Percentiles rank a stretch among this genome's conserved stretches.
Evolutionary conservation across 1,140 invertebrate species (phyloP).

Genomic region (Oreohelix idahoensis): DNA sequence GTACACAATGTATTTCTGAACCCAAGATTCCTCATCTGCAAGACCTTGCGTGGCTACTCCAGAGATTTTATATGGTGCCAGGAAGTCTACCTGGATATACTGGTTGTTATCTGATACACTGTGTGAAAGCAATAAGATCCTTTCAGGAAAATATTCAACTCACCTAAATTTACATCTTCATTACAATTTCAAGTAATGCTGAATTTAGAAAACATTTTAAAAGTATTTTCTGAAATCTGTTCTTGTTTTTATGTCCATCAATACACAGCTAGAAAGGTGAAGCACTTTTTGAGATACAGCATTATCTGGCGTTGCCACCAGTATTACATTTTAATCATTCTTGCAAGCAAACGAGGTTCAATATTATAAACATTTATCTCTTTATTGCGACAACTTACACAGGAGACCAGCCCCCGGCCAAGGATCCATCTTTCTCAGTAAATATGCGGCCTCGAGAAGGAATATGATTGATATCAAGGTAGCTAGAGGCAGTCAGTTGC

Average conservation of each 20-base stretch:
- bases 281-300: too few species aligned
- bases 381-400: slow-evolving; percentile 42
- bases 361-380: too few species aligned
- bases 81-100: slow-evolving; percentile 78
- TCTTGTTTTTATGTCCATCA: too few species aligned
- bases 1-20: slow-evolving; percentile 80
- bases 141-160: background rate
- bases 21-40: slow-evolving; percentile 76
- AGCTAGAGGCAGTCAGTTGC: slow-evolving; percentile 54
- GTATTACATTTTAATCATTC: too few species aligned
- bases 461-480: slow-evolving; percentile 46
- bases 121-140: slow-evolving; percentile 34
- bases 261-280: too few species aligned
- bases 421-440: slow-evolving; percentile 51
- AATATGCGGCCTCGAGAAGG: slow-evolving; percentile 55
- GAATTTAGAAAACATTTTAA: background rate
- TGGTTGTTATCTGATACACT: slow-evolving; percentile 55
- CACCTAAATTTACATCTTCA: background rate
- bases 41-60: slow-evolving; percentile 82
- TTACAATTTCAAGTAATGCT: background rate
- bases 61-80: slow-evolving; percentile 82
- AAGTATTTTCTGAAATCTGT: too few species aligned
- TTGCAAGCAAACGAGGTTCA: too few species aligned
- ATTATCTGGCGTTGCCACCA: too few species aligned
- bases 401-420: slow-evolving; percentile 60